phyloP scores from a whole-genome alignment of 2,797 vertebrate species.

The Lacerta viridis region DNA sequence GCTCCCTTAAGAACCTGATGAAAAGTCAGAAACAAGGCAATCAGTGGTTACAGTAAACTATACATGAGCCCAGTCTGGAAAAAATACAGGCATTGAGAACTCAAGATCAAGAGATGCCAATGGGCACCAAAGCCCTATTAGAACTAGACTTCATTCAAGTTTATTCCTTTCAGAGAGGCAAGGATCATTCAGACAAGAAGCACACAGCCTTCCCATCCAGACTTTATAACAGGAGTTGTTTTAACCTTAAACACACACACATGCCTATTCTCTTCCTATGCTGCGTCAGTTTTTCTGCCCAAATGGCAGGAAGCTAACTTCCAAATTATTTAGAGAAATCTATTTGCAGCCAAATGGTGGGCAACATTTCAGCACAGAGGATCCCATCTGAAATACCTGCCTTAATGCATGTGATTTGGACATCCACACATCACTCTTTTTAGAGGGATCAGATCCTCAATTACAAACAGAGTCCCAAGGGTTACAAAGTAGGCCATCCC shows the following conservation, averaged over 20 bases:
- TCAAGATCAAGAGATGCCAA: constrained; percentile 28
- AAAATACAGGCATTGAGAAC: constrained; percentile 40
- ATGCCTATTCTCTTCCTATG: constrained; percentile 36
- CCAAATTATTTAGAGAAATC: constrained; percentile 63
- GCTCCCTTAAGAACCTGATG: constrained; percentile 62
- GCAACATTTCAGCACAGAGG: constrained; percentile 25
- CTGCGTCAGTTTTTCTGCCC: constrained; percentile 51
- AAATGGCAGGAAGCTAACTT: constrained; percentile 57
- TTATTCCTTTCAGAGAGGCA: constrained; percentile 51
- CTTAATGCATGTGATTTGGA: background rate
- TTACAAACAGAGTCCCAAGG: background rate
- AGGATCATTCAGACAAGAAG: constrained; percentile 58
- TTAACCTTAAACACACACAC: constrained; percentile 45
- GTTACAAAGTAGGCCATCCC: background rate
- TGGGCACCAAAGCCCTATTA: constrained; percentile 39
- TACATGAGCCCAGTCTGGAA: constrained; percentile 44
- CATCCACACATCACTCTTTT: background rate
- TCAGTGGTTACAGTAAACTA: constrained; percentile 67
- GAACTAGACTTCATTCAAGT: background rate
- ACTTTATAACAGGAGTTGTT: constrained; percentile 37
- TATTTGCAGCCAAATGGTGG: background rate
- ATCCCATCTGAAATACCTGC: background rate
- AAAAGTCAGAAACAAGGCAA: constrained; percentile 71
- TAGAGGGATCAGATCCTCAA: background rate
- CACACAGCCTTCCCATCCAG: constrained; percentile 46